Percentiles rank a stretch among this genome's conserved stretches.
phyloP scores from a whole-genome alignment of 2,113 vertebrate species.

The Corythoichthys haematopterus region DNA sequence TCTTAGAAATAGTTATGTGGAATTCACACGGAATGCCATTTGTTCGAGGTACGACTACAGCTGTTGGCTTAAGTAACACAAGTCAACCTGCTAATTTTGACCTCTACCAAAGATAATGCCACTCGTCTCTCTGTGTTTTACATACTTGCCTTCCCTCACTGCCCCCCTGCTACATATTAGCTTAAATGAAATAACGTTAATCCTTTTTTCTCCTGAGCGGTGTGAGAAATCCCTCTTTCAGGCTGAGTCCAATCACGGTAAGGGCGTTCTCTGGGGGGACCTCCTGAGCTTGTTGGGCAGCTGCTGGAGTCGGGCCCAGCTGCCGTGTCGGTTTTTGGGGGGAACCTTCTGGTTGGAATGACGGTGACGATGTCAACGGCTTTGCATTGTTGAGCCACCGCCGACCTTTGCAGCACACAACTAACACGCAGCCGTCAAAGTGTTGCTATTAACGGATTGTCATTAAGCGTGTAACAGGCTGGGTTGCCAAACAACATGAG shows the following conservation, averaged over 20 bases:
- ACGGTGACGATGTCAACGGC: slow-evolving; percentile 15
- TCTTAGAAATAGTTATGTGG: background rate
- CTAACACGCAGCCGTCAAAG: slow-evolving; percentile 7
- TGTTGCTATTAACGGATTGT: slow-evolving; percentile 36
- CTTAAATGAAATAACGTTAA: slow-evolving; percentile 49
- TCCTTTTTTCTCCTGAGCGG: slow-evolving; percentile 37
- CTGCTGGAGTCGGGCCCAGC: slow-evolving; percentile 47
- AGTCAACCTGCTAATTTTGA: slow-evolving; percentile 11
- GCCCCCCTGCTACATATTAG: slow-evolving; percentile 32
- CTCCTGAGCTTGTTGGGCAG: slow-evolving; percentile 65
- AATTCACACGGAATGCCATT: slow-evolving; percentile 17
- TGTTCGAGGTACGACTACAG: slow-evolving; percentile 3
- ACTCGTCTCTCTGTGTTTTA: slow-evolving; percentile 19
- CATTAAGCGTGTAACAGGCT: slow-evolving; percentile 19
- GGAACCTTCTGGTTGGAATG: slow-evolving; percentile 21
- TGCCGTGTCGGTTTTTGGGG: slow-evolving; percentile 53
- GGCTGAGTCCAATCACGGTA: slow-evolving; percentile 41
- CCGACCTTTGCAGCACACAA: slow-evolving; percentile 27
- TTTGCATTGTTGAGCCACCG: slow-evolving; percentile 19
- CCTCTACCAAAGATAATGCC: slow-evolving; percentile 23
- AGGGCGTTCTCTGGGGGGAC: slow-evolving; percentile 42
- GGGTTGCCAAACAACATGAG: no score
- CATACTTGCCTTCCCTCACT: background rate
- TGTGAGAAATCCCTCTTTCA: no score
- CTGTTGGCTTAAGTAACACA: slow-evolving; percentile 13